Base-by-base conservation (phyloP, 2,113 vertebrate species). In the Pollimyrus isidori region DNA sequence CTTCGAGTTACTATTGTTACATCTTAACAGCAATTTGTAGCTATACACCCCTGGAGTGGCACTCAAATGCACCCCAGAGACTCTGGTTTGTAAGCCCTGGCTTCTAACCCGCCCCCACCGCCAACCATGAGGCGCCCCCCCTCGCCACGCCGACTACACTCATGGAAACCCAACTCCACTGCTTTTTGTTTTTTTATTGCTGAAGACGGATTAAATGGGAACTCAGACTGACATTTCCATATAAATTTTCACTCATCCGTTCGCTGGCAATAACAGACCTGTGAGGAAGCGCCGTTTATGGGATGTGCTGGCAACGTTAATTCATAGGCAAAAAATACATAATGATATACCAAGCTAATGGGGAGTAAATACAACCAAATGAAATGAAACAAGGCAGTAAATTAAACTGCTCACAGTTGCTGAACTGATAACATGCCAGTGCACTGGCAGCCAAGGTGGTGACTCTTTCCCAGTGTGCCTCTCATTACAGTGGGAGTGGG, bases 1-100 rank as follows among this genome's bases (percentile, higher is more conserved):
- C 93, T 91, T 93, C 45, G 90, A 90, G 91, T 89, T 92, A 93
- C 92, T 93, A 94, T 94, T 93, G 94, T 93, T 93, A 93, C 93
- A 90, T 94, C 94, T 94, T 93, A 95, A 93, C 92, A 92, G 92
- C 92, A 92, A 94, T 94, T 94, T 95, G 90, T 91, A 92, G 91
- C 92, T 88, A 91, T 91, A 89, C 90, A 84, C 58, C 93, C 62
- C 92, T 92, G 91, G 89, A 94, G 90, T 90, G 92, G 91, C 91
- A 92, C 92, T 94, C 90, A 93, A 88, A 91, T 49, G 86, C 90
- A 88, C 92, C 91, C 88, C 45, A 82, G 90, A 94, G 91, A 91
- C 69, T 83, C 80, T 65, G 91, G 92, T 92, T 87, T 93, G 94
- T 94, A 92, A 86, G 80, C 92, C 92, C 93, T 91, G 93, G 56